A percentile compares a stretch with the other conserved stretches of the same genome.
Conservation (phyloP, 64 coral and sea anemone genomes). For the Montipora cactus region DNA sequence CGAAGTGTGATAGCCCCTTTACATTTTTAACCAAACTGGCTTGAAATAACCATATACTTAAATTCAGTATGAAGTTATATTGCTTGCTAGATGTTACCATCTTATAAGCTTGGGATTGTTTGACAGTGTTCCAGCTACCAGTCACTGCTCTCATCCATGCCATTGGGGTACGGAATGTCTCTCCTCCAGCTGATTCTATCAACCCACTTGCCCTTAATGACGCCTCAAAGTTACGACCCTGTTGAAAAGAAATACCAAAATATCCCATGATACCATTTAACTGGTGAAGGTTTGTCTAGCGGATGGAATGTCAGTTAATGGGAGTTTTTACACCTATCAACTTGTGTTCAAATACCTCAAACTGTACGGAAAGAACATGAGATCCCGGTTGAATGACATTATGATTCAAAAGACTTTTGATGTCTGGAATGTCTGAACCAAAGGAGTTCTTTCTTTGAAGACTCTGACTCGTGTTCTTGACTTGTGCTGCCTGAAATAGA, state of each 20-base stretch:
- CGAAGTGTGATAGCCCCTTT: not conserved
- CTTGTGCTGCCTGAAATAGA: not conserved
- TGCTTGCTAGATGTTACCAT: conserved; percentile 40
- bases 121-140: conserved; percentile 69
- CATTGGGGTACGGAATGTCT: conserved; percentile 82
- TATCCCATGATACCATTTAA: not conserved
- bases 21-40: not conserved
- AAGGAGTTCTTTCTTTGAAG: conserved; percentile 12
- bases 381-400: conserved; percentile 64
- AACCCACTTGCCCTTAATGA: conserved; percentile 75
- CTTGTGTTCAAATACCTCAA: conserved; percentile 42
- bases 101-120: conserved; percentile 75
- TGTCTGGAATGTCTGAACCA: conserved; percentile 55
- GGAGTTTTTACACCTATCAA: not conserved
- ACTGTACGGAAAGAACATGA: conserved; percentile 72
- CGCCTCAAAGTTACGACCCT: conserved; percentile 86
- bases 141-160: conserved; percentile 89
- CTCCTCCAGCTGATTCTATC: conserved; percentile 86
- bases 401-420: conserved; percentile 69
- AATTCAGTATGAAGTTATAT: not conserved
- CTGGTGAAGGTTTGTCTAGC: not conserved
- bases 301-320: not conserved
- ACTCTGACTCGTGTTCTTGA: not conserved
- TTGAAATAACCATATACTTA: too few species aligned
- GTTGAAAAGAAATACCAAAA: not conserved